A percentile compares a stretch with the other conserved stretches of the same genome.
phyloP scores from a whole-genome alignment of 2,113 vertebrate species.

The Boleophthalmus pectinirostris region DNA sequence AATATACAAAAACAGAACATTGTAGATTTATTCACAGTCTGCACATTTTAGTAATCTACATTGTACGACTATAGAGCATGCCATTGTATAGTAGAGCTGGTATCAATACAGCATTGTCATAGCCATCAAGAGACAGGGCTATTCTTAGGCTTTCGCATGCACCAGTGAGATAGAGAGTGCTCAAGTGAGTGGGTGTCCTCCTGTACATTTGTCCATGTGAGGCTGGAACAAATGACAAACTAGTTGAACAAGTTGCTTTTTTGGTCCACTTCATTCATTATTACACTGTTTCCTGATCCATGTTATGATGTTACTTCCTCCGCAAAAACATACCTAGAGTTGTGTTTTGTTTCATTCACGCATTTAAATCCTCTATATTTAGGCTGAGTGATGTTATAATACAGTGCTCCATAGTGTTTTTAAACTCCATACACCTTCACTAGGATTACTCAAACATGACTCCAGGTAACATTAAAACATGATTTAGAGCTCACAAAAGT shows the following conservation, averaged over 20 bases:
- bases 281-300: too few relatives aligned
- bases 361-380: too few relatives aligned
- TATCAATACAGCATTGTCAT: constrained; percentile 69
- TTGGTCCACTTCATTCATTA: background rate
- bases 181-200: constrained; percentile 7
- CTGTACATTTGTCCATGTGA: background rate
- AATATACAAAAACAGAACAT: too few relatives aligned
- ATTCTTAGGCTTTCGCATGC: constrained; percentile 75
- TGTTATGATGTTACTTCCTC: too few relatives aligned
- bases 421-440: too few relatives aligned
- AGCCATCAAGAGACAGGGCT: constrained; percentile 69
- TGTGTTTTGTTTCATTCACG: too few relatives aligned
- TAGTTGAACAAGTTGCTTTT: background rate
- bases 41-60: constrained; percentile 12
- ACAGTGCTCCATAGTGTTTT: too few relatives aligned
- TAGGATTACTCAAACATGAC: too few relatives aligned
- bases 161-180: constrained; percentile 26
- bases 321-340: too few relatives aligned
- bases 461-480: too few relatives aligned
- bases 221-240: background rate
- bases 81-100: constrained; percentile 34
- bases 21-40: background rate
- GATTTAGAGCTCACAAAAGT: too few relatives aligned
- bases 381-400: too few relatives aligned
- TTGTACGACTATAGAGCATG: constrained; percentile 12